Percentiles rank a stretch among this genome's conserved stretches.
phyloP scores from a whole-genome alignment of 2,888 invertebrate species.

The Nowickia ferox region DNA sequence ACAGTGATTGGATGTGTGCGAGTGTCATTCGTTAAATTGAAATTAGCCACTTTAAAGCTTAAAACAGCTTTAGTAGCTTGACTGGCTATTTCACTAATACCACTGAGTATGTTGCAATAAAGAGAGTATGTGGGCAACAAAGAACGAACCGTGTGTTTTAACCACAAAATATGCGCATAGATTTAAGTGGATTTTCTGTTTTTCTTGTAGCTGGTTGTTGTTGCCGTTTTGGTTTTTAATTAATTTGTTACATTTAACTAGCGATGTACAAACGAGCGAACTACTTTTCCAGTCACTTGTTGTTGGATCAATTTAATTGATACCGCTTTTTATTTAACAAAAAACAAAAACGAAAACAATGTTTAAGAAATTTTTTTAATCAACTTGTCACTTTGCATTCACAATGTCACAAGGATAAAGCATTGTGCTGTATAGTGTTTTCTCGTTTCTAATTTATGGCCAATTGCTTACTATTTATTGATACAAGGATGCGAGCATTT shows the following conservation, averaged over 20 bases:
- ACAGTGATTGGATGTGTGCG: conserved; percentile 9
- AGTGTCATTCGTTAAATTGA: conserved; percentile 68
- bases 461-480: conserved; percentile 64
- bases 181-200: conserved; percentile 67
- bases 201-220: conserved; percentile 20
- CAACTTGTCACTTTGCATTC: conserved; percentile 71
- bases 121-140: conserved; percentile 7
- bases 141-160: conserved; percentile 27
- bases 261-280: conserved; percentile 38
- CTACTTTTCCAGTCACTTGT: conserved; percentile 65
- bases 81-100: conserved; percentile 34
- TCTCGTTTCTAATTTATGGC: conserved; percentile 63
- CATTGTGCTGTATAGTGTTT: conserved; percentile 19
- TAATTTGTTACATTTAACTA: conserved; percentile 66
- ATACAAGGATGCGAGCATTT: conserved; percentile 50
- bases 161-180: conserved; percentile 71
- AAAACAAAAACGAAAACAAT: not conserved
- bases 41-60: conserved; percentile 74
- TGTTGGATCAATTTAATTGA: conserved; percentile 61
- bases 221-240: conserved; percentile 55
- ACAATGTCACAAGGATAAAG: conserved; percentile 59
- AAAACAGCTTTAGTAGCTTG: conserved; percentile 68
- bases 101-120: conserved; percentile 2
- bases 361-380: conserved; percentile 61
- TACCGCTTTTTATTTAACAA: conserved; percentile 35